A percentile compares a stretch with the other conserved stretches of the same genome.
These are phyloP conservation scores for Ricordea florida DNA, from an alignment of 92 coral and sea anemone species.

Conservation along the genomic window DNA sequence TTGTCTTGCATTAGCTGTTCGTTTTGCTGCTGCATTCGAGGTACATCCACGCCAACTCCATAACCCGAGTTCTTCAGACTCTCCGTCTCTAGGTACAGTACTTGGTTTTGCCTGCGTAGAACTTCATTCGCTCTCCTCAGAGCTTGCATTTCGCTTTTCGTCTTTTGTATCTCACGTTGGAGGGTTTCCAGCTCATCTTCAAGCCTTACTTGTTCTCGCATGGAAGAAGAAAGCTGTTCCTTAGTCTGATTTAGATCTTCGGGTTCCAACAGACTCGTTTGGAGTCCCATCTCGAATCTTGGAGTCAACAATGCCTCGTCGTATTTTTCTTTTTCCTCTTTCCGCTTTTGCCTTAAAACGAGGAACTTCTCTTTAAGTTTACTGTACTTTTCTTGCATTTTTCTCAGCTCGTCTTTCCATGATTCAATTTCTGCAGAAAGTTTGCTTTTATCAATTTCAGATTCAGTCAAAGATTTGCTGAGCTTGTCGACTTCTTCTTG, in stretches of 20 bases:
- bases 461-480: conserved; percentile 74
- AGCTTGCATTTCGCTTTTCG: conserved; percentile 79
- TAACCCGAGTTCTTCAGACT: conserved; percentile 65
- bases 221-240: conserved; percentile 60
- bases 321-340: conserved; percentile 71
- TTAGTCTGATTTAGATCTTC: conserved; percentile 74
- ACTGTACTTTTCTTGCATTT: conserved; percentile 74
- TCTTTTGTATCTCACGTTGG: conserved; percentile 65
- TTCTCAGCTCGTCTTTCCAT: conserved; percentile 65
- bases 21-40: conserved; percentile 43
- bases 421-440: conserved; percentile 64
- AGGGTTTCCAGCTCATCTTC: conserved; percentile 68
- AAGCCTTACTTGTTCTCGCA: conserved; percentile 63
- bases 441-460: conserved; percentile 78
- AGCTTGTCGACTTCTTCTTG: conserved; percentile 75
- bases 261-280: conserved; percentile 68
- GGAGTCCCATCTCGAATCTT: conserved; percentile 82
- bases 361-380: conserved; percentile 76
- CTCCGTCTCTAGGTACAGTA: conserved; percentile 89
- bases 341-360: conserved; percentile 66
- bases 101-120: conserved; percentile 91
- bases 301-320: conserved; percentile 80
- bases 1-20: conserved; percentile 66
- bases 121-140: conserved; percentile 88
- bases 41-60: conserved; percentile 18